Conservation (phyloP, 1,140 invertebrate species). For the Cydia strobilella region DNA sequence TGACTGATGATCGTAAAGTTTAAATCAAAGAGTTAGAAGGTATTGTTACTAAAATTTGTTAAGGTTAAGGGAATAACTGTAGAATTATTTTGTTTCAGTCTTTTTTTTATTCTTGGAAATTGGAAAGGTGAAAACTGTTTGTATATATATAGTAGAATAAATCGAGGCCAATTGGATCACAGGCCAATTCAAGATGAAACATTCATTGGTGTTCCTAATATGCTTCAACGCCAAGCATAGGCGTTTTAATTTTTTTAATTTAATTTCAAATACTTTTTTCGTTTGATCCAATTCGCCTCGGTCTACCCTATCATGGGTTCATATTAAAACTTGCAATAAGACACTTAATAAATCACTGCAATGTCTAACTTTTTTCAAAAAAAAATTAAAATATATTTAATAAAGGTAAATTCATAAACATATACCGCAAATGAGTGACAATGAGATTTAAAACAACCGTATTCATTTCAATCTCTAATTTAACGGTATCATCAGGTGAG, state of each 20-base stretch:
- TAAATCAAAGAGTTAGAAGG: no score
- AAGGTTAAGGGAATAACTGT: not conserved
- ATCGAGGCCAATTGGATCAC: no score
- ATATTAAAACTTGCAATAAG: not conserved
- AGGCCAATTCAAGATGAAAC: no score
- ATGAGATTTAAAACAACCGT: not conserved
- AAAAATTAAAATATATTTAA: not conserved
- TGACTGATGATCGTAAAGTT: not conserved
- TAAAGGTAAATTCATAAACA: not conserved
- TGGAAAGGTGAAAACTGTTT: no score
- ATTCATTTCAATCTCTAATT: not conserved
- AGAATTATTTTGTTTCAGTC: not conserved
- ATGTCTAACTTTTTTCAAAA: not conserved
- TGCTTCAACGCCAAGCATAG: no score
- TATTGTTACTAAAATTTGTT: not conserved
- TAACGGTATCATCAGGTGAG: conserved; percentile 47
- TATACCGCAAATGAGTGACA: conserved; percentile 5
- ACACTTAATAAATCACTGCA: not conserved
- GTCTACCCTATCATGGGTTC: no score
- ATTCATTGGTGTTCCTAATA: no score
- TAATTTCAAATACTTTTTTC: no score
- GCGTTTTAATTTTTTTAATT: no score
- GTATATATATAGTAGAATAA: no score
- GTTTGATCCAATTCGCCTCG: no score
- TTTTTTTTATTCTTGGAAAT: not conserved